Conservation (phyloP, 2,797 vertebrate species). For the Falco concolor region DNA sequence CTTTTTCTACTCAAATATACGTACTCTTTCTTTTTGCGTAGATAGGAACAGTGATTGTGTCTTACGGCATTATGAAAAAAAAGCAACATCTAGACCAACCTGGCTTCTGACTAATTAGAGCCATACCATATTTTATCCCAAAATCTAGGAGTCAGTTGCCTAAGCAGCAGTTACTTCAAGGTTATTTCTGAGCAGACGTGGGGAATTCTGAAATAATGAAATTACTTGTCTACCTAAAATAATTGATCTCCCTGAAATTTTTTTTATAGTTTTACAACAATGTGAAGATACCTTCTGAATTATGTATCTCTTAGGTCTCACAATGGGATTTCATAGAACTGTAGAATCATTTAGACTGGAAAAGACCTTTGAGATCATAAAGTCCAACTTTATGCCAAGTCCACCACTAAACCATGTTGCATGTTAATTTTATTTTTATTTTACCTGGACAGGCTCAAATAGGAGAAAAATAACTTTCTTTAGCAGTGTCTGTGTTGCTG, state of each 20-base stretch:
- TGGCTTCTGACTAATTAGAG: neutral
- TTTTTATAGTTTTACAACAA: neutral
- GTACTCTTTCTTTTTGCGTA: neutral
- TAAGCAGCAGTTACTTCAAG: neutral
- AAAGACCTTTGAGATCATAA: too few species aligned
- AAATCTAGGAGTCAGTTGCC: neutral
- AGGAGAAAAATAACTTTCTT: neutral
- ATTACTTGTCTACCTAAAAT: neutral
- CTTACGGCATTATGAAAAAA: neutral
- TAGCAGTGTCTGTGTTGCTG: neutral
- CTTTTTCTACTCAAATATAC: neutral
- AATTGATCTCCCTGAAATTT: neutral
- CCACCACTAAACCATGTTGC: too few species aligned
- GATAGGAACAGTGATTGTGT: neutral
- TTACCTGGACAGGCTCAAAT: neutral
- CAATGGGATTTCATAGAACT: neutral
- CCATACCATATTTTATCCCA: neutral
- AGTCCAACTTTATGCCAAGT: too few species aligned
- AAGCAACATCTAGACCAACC: neutral
- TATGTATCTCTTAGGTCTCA: neutral
- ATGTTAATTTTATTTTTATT: neutral
- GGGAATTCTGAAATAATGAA: neutral
- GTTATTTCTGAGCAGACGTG: neutral
- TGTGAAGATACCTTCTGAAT: neutral
- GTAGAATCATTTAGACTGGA: too few species aligned